A percentile compares a stretch with the other conserved stretches of the same genome.
phyloP scores from a whole-genome alignment of 2,113 vertebrate species.

The Geococcyx californianus region DNA sequence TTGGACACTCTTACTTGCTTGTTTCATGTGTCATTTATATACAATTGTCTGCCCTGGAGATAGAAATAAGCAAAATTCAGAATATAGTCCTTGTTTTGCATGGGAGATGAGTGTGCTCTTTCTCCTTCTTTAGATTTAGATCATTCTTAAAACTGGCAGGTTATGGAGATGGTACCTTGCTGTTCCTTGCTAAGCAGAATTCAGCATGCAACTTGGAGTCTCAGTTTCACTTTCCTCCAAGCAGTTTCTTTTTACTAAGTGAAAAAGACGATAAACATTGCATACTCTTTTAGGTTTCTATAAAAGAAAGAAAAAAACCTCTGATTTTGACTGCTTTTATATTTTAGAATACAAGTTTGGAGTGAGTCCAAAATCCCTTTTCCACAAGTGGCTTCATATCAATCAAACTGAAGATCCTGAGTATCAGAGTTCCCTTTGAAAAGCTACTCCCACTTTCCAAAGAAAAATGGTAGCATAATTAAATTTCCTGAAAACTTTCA shows the following conservation, averaged over 20 bases:
- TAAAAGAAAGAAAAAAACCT: background rate
- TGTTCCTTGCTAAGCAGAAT: background rate
- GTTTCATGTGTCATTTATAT: background rate
- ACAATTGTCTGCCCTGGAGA: background rate
- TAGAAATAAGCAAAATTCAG: background rate
- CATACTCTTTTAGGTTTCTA: background rate
- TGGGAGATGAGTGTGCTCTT: background rate
- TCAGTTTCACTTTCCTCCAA: background rate
- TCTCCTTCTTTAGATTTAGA: background rate
- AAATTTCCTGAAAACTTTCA: background rate
- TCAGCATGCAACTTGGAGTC: background rate
- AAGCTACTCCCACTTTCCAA: background rate
- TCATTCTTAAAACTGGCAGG: background rate
- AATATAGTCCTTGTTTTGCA: background rate
- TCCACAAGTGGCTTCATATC: background rate
- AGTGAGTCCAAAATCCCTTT: background rate
- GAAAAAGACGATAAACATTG: background rate
- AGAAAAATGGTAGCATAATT: background rate
- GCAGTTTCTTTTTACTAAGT: background rate
- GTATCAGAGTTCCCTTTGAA: background rate
- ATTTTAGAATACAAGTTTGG: background rate
- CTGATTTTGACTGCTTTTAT: background rate
- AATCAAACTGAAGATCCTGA: background rate
- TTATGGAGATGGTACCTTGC: background rate
- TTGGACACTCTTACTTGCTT: background rate